Evolutionary conservation across 2,888 invertebrate genomes (phyloP).

Genomic region (Agonopterix heracliana): DNA sequence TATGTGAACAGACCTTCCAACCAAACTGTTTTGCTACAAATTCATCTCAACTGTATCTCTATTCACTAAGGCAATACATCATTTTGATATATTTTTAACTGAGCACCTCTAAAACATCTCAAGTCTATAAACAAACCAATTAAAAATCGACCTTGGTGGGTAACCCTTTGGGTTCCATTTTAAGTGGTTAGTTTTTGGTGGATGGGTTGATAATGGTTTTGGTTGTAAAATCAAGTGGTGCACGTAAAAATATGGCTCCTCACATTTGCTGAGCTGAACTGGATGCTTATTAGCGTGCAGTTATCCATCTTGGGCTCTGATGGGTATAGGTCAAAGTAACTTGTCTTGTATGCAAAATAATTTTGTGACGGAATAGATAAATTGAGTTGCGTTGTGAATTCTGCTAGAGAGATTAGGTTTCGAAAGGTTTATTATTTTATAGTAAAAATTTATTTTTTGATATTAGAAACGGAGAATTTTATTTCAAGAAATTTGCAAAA

Average conservation of each 20-base stretch:
- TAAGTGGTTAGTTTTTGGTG: no score
- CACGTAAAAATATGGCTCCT: slow-evolving; percentile 7
- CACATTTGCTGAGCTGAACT: background rate
- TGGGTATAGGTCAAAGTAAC: background rate
- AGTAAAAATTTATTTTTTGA: no score
- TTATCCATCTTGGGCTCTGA: background rate
- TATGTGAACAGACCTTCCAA: slow-evolving; percentile 10
- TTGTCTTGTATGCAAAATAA: background rate
- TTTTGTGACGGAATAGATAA: background rate
- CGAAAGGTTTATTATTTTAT: no score
- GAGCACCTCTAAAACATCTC: no score
- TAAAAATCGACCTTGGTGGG: no score
- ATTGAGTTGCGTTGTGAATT: no score
- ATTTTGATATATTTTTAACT: slow-evolving; percentile 13
- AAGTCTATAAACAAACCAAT: no score
- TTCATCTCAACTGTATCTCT: slow-evolving; percentile 17
- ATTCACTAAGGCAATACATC: slow-evolving; percentile 23
- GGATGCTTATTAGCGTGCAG: background rate
- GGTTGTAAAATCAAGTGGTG: slow-evolving; percentile 7
- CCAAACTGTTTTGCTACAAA: slow-evolving; percentile 10
- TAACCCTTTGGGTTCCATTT: no score
- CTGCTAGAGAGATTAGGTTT: no score
- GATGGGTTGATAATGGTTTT: no score
- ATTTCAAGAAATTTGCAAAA: no score
- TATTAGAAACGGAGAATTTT: no score